Evolutionary conservation across 2,113 vertebrate genomes (phyloP), one percentile per base, ranked within the genome.

Genomic region (Menidia beryllina): DNA sequence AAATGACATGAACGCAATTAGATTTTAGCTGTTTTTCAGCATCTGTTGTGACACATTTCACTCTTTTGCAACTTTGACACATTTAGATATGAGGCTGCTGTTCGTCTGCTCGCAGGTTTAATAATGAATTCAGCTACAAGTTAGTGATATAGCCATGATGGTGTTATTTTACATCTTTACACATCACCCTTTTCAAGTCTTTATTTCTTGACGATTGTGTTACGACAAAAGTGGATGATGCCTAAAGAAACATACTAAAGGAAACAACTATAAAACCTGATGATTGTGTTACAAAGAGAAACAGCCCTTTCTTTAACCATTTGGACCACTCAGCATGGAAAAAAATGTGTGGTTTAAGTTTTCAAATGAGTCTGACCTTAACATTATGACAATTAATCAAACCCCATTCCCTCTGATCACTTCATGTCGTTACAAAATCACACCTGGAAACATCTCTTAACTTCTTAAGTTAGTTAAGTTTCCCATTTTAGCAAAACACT

Each of bases 401-500:
- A 41, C 34, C 36, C 20, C 39, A 47, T 55, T 20, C 23, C 8
- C 48, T 4, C 26, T 48, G 14, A 56, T 48, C 26, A 36, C 21
- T 23, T 7, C 30, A 45, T 23, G 38, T 45, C 5, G 51, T 10
- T 9, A 30, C 45, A 25, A 15, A 24, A 38, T 63, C 55, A 57
- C 55, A 19, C 30, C 26, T 15, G 17, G 3, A 43, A 13, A 24
- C 34, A 13, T 17, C 23, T 17, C 23, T 13, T 55, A 25, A 8
- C 21, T 21, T 19, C 57, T 7, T 56, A 17, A 39, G 7, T 34
- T 34, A 34, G 7, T 34, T 1, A 2, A 7, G 21, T 58, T 53
- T 14, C 13, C 30, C 30, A 8, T 30, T 30, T 30, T 4, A 30
- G 3, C 77, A 19, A 69, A 68, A 64, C 68, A 69, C 69, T 54